Evolutionary conservation across 2,797 vertebrate species (phyloP).

Genomic region (Nyctalus aviator): DNA sequence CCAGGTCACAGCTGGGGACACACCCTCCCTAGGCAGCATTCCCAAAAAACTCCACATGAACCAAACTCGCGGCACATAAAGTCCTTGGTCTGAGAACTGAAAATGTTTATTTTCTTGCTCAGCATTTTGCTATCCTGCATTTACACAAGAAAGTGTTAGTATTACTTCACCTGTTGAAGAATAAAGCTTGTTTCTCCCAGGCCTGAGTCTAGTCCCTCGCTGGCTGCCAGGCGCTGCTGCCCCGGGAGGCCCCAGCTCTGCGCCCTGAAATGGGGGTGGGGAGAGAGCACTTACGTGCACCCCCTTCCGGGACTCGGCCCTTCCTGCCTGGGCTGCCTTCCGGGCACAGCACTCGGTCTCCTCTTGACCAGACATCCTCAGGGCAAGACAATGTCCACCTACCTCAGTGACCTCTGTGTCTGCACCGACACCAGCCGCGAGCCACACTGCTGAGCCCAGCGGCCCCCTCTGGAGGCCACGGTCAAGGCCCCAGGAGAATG

Average conservation of each 20-base stretch:
- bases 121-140: conserved; percentile 35
- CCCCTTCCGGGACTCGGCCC: accelerated
- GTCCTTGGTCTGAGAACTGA: conserved; percentile 12
- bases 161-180: neutral
- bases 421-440: accelerated
- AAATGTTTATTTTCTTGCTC: conserved; percentile 38
- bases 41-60: neutral
- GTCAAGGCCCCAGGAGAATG: accelerated
- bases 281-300: accelerated
- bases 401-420: neutral
- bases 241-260: neutral
- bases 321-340: neutral
- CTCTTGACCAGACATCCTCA: neutral
- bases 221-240: neutral
- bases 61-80: neutral
- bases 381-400: neutral
- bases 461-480: neutral
- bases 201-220: neutral
- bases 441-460: accelerated
- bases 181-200: conserved; percentile 65
- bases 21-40: neutral
- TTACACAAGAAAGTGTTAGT: neutral
- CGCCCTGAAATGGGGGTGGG: neutral
- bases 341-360: accelerated
- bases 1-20: neutral